These are phyloP conservation scores for Himalopsyche kuldschensis DNA, from an alignment of 2,888 invertebrate species.

Conservation along the genomic window DNA sequence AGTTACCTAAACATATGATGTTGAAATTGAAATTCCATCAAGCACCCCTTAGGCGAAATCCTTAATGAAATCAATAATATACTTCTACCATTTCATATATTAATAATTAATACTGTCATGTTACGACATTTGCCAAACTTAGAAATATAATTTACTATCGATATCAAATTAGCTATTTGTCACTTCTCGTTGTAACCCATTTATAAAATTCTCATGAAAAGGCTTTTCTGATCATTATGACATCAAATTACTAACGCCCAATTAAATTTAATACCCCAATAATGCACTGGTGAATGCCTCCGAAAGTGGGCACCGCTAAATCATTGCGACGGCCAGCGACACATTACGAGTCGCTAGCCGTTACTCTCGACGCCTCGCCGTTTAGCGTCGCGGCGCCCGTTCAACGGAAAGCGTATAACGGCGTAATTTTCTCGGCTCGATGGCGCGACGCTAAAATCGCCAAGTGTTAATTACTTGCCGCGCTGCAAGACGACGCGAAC, in stretches of 20 bases:
- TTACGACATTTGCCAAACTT: no score
- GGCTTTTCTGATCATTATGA: no score
- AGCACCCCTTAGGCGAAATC: no score
- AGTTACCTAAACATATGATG: no score
- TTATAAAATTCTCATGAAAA: no score
- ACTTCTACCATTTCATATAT: no score
- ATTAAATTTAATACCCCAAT: neutral
- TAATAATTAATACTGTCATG: no score
- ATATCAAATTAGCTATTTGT: no score
- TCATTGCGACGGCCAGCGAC: neutral
- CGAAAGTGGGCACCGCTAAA: neutral
- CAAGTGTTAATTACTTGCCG: conserved; percentile 14
- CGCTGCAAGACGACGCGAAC: neutral
- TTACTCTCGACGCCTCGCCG: neutral
- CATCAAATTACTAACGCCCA: neutral
- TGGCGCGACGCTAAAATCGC: neutral
- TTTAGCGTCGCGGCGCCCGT: neutral
- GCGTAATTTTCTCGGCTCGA: neutral
- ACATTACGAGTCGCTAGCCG: neutral
- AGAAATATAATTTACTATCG: no score
- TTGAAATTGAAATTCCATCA: no score
- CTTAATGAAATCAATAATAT: no score
- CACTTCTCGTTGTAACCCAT: no score
- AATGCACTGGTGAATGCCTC: neutral
- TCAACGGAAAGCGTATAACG: neutral